phyloP scores from a whole-genome alignment of 2,113 vertebrate genomes.

The Triplophysa siluroides region DNA sequence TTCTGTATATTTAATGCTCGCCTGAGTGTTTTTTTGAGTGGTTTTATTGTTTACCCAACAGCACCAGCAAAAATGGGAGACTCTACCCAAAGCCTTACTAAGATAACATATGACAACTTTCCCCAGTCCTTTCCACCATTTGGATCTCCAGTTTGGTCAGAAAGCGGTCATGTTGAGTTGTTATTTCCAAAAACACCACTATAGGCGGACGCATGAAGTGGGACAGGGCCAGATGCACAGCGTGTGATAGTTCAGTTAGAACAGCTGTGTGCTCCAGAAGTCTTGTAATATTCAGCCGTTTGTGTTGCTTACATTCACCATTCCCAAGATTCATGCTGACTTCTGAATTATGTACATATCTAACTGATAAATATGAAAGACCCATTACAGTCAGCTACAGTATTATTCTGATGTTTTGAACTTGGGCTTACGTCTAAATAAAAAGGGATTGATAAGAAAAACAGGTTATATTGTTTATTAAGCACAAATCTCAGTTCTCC shows the following conservation, averaged over 20 bases:
- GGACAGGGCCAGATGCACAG: conserved; percentile 19
- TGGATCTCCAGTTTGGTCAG: conserved; percentile 3
- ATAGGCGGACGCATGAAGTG: conserved; percentile 14
- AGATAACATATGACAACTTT: too few species aligned
- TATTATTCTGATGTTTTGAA: background rate
- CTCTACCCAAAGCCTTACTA: too few species aligned
- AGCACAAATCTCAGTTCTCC: too few species aligned
- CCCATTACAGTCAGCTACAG: background rate
- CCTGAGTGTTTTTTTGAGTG: too few species aligned
- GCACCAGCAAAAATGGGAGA: too few species aligned
- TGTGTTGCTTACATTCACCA: conserved; percentile 32
- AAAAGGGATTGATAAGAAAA: background rate
- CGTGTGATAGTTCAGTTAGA: conserved; percentile 35
- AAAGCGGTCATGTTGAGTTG: conserved; percentile 12
- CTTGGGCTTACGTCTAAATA: background rate
- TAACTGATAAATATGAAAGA: conserved; percentile 42
- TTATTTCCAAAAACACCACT: background rate
- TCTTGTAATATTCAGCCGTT: conserved; percentile 45
- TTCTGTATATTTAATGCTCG: too few species aligned
- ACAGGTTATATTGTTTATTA: background rate
- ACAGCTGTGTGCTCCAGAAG: conserved; percentile 22
- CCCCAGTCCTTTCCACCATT: background rate
- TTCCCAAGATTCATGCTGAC: background rate
- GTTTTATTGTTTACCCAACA: too few species aligned
- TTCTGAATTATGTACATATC: conserved; percentile 46